These are phyloP conservation scores for Polypedilum vanderplanki DNA, from an alignment of 1,140 invertebrate species.

Conservation along the genomic window DNA sequence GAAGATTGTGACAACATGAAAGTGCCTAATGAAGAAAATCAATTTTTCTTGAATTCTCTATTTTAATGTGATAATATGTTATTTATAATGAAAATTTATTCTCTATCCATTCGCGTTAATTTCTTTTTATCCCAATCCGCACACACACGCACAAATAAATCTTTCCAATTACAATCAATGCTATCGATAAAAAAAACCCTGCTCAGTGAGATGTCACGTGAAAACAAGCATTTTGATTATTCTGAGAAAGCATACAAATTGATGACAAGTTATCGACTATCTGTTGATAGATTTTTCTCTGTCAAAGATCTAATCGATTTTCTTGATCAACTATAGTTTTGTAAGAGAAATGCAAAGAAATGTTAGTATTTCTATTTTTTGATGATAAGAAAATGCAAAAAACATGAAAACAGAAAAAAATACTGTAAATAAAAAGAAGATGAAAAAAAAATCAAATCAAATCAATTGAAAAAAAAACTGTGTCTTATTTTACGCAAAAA, in stretches of 20 bases:
- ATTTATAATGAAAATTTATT: too few relatives aligned
- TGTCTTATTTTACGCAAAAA: background rate
- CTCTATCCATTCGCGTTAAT: too few relatives aligned
- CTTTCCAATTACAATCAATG: too few relatives aligned
- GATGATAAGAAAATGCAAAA: slow-evolving; percentile 9
- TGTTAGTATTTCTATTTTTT: background rate
- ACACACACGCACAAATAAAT: too few relatives aligned
- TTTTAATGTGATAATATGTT: too few relatives aligned
- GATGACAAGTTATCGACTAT: background rate
- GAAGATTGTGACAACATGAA: too few relatives aligned
- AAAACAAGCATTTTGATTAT: slow-evolving; percentile 14
- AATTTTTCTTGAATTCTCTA: too few relatives aligned
- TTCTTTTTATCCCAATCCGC: too few relatives aligned
- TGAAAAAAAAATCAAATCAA: background rate
- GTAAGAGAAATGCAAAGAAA: slow-evolving; percentile 3
- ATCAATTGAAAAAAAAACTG: background rate
- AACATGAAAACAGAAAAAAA: background rate
- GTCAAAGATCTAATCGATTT: background rate
- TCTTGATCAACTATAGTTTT: background rate
- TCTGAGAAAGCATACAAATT: slow-evolving; percentile 6
- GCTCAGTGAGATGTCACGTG: slow-evolving; percentile 6
- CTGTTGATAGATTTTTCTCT: background rate
- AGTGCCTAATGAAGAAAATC: too few relatives aligned
- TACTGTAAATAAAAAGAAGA: slow-evolving; percentile 5
- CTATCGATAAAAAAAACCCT: background rate